phyloP scores from a whole-genome alignment of 2,797 vertebrate genomes.

The Lindbergichthys nudifrons region DNA sequence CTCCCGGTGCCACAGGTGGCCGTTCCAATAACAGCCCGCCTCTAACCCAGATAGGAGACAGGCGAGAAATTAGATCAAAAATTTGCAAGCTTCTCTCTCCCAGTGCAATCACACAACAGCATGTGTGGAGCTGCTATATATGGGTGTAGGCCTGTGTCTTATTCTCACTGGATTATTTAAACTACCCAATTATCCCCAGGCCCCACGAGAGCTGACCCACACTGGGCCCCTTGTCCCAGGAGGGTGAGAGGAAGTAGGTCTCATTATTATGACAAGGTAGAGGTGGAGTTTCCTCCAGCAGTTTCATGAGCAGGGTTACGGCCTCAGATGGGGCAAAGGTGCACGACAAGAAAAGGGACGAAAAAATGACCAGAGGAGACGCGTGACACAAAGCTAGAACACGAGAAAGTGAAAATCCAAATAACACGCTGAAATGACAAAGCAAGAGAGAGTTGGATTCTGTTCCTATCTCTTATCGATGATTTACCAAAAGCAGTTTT shows the following conservation, averaged over 20 bases:
- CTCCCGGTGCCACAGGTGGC: slow-evolving; percentile 64
- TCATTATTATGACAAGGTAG: slow-evolving; percentile 74
- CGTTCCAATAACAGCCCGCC: slow-evolving; percentile 57
- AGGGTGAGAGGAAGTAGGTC: slow-evolving; percentile 78
- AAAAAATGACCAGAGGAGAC: slow-evolving; percentile 7
- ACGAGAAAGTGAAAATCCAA: not conserved
- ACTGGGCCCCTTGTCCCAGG: slow-evolving; percentile 61
- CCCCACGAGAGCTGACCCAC: slow-evolving; percentile 72
- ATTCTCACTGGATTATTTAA: slow-evolving; percentile 77
- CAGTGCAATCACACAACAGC: slow-evolving; percentile 68
- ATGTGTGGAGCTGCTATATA: slow-evolving; percentile 69
- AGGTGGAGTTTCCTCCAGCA: slow-evolving; percentile 45
- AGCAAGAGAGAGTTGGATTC: too few relatives aligned
- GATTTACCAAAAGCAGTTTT: not conserved
- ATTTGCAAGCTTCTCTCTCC: slow-evolving; percentile 54
- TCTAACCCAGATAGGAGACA: slow-evolving; percentile 71
- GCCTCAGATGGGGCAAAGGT: slow-evolving; percentile 33
- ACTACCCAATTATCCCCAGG: slow-evolving; percentile 81
- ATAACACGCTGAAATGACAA: not conserved
- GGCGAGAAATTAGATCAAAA: slow-evolving; percentile 66
- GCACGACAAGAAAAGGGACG: not conserved
- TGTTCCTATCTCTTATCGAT: not conserved
- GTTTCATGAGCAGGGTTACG: slow-evolving; percentile 19
- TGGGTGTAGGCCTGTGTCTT: slow-evolving; percentile 60
- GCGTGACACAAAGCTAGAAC: not conserved